Evolutionary conservation across 2,113 vertebrate genomes (phyloP).

Genomic region (Dasypus novemcinctus): DNA sequence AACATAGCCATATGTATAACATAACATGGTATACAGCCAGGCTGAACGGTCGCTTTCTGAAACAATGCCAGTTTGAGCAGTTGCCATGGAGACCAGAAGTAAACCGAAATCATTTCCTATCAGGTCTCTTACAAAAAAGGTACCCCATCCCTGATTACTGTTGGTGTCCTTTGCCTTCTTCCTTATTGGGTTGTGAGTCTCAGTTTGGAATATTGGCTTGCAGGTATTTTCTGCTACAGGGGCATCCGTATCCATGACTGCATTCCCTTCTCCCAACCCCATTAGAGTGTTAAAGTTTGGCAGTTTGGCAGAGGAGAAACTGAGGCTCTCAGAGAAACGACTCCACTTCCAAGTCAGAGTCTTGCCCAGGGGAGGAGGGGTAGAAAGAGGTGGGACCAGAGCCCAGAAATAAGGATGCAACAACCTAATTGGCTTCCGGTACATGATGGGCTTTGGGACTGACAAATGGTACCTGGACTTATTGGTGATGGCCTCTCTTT

Average conservation of each 20-base stretch:
- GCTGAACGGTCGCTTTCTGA: too few species aligned
- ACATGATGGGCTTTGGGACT: fast-evolving
- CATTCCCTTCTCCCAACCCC: neutral
- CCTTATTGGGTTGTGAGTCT: neutral
- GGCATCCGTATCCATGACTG: neutral
- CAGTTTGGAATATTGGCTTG: neutral
- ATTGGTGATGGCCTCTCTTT: neutral
- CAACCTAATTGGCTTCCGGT: fast-evolving
- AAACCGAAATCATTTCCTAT: too few species aligned
- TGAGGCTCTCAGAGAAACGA: neutral
- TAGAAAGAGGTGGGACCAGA: neutral
- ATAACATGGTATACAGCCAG: too few species aligned
- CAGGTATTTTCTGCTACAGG: neutral
- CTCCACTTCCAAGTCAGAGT: neutral
- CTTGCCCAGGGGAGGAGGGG: fast-evolving
- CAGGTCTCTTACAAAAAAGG: neutral
- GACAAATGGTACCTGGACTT: neutral
- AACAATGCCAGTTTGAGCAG: too few species aligned
- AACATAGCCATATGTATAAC: too few species aligned
- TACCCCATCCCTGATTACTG: neutral
- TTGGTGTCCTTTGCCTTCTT: neutral
- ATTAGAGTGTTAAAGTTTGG: neutral
- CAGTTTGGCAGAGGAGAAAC: neutral
- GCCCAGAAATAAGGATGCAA: fast-evolving
- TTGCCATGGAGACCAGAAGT: too few species aligned